Evolutionary conservation across 2,888 invertebrate species (phyloP), one percentile per base, ranked within the genome.

Genomic region (Lymantria monacha): DNA sequence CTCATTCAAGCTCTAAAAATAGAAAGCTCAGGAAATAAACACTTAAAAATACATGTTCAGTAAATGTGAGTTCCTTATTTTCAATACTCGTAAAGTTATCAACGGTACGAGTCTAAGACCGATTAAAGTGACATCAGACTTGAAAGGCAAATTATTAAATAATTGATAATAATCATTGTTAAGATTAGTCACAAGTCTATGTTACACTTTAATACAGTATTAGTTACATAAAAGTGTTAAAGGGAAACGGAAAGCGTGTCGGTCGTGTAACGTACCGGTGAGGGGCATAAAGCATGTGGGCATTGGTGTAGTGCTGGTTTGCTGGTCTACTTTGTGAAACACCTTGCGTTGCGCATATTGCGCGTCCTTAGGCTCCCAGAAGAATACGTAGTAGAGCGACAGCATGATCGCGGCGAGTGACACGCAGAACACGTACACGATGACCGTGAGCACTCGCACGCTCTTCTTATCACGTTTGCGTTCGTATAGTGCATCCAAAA

Each of bases 321-420:
- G 85, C 86, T 81, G 83, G 81, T 86, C 85, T 83, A 89, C 86
- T 73, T 79, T 86, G 83, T 87, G 85, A 77, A 86, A 79, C 85
- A 89, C 90, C 90, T 89, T 89, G 81, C 87, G 86, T 76, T 88
- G 87, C 78, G 86, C 86, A 72, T 89, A 86, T 50, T 86, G 89
- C 79, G 90, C 86, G 73, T 89, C 91, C 85, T 89, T 94, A 14
- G 97, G 97, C 85, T 97, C 95, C 98, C 98, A 98, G 81, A 98
- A 94, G 89, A 98, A 96, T 71, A 97, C 95, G 92, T 98, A 98
- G 92, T 98, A 98, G 47, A 97, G 93, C 11, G 97, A 97, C 62
- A 98, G 93, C 92, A 98, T 96, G 73, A 98, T 97, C 47, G 98
- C 98, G 14, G 97, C 98, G 75, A 98, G 92, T 42, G 98, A 98